A percentile compares a stretch with the other conserved stretches of the same genome.
Evolutionary conservation across 2,888 invertebrate genomes (phyloP).

Genomic region (Tetragnatha montana): DNA sequence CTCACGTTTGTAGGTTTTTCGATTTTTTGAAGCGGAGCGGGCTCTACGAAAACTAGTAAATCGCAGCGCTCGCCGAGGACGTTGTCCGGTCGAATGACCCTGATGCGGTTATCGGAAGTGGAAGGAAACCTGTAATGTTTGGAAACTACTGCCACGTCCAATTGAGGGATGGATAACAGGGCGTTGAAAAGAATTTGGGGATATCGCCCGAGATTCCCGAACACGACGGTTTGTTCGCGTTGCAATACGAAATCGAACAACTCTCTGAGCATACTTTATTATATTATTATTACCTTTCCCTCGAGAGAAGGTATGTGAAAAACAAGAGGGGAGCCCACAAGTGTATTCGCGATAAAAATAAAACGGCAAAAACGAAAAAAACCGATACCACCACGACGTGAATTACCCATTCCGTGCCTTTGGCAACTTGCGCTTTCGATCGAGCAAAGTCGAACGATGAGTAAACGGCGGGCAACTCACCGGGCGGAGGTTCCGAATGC

Average conservation of each 20-base stretch:
- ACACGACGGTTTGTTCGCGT: constrained; percentile 15
- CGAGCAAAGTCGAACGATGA: background rate
- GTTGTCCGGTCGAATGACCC: background rate
- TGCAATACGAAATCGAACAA: constrained; percentile 11
- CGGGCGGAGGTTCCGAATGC: background rate
- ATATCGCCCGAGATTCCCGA: constrained; percentile 22
- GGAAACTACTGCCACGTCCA: background rate
- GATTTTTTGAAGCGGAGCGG: background rate
- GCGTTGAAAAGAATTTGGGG: background rate
- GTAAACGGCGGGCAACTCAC: background rate
- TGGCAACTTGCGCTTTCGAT: background rate
- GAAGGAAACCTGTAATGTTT: background rate
- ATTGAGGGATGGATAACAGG: background rate
- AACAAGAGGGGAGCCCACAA: too few species aligned
- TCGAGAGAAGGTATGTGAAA: too few species aligned
- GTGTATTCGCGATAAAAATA: too few species aligned
- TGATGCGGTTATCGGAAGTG: background rate
- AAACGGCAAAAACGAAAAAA: too few species aligned
- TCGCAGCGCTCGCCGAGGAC: background rate
- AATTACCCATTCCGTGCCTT: too few species aligned
- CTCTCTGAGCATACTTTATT: background rate
- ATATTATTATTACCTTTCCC: too few species aligned
- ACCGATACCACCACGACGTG: too few species aligned
- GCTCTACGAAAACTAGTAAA: constrained; percentile 9
- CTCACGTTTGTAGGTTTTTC: background rate